Conservation (phyloP, 2,797 vertebrate species). For the Poecilia wingei region DNA sequence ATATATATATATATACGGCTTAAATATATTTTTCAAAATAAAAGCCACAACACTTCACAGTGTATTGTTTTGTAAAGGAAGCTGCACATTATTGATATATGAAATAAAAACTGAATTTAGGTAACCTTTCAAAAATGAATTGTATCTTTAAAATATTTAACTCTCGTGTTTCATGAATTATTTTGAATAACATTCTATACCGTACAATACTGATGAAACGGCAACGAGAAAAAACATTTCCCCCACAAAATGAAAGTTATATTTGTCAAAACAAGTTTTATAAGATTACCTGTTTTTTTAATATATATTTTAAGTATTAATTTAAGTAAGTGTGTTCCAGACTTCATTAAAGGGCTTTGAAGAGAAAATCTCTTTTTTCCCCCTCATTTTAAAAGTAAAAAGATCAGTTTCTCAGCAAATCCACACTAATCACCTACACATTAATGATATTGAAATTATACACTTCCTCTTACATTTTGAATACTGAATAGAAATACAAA, state of each 20-base stretch:
- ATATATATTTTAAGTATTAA: neutral
- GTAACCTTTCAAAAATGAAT: neutral
- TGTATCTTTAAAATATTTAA: neutral
- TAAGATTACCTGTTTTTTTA: no score
- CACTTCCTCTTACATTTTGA: neutral
- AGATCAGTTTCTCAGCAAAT: neutral
- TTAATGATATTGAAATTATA: neutral
- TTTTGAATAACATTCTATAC: neutral
- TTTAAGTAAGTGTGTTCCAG: neutral
- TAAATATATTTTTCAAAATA: neutral
- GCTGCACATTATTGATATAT: neutral
- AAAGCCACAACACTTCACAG: neutral
- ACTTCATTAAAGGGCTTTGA: neutral
- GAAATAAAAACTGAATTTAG: neutral
- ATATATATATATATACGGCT: neutral
- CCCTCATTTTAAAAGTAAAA: neutral
- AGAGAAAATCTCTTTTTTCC: neutral
- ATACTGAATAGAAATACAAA: neutral
- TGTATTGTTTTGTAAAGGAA: neutral
- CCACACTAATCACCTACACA: neutral
- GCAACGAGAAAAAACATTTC: neutral
- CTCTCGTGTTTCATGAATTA: neutral
- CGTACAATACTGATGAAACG: neutral
- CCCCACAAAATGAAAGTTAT: neutral
- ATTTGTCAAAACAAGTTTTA: neutral